Conservation (phyloP, 1,140 invertebrate genomes). For the Antheraea pernyi region DNA sequence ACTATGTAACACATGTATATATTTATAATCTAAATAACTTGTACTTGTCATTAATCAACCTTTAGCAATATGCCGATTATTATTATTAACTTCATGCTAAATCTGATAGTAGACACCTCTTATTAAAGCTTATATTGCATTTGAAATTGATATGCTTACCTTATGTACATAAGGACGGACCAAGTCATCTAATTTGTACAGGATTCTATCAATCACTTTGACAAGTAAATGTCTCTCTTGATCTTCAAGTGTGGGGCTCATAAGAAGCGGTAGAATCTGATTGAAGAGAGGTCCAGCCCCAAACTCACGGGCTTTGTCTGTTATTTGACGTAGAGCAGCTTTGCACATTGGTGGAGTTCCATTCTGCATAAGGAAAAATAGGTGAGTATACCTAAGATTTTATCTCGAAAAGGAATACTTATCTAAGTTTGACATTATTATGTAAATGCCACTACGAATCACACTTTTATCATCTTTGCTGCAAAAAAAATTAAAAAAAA, state of each 20-base stretch:
- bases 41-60: too few relatives aligned
- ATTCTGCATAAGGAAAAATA: constrained; percentile 80
- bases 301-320: constrained; percentile 98
- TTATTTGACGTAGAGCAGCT: constrained; percentile 97
- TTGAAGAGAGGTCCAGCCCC: constrained; percentile 99
- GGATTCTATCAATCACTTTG: constrained; percentile 99
- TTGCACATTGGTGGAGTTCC: constrained; percentile 99
- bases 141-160: constrained; percentile 68
- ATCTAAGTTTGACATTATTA: too few relatives aligned
- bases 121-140: neutral
- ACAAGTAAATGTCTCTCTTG: constrained; percentile 99
- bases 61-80: too few relatives aligned
- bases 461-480: too few relatives aligned
- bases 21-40: too few relatives aligned
- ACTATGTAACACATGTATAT: too few relatives aligned
- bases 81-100: too few relatives aligned
- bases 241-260: constrained; percentile 99
- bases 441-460: too few relatives aligned
- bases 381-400: neutral
- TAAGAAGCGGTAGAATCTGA: constrained; percentile 98
- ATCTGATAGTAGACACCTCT: too few relatives aligned
- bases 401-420: too few relatives aligned
- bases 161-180: constrained; percentile 99
- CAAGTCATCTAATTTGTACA: constrained; percentile 99
- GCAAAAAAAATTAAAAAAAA: too few relatives aligned